Conservation (phyloP, 2,797 vertebrate species). For the Glyptemys insculpta region DNA sequence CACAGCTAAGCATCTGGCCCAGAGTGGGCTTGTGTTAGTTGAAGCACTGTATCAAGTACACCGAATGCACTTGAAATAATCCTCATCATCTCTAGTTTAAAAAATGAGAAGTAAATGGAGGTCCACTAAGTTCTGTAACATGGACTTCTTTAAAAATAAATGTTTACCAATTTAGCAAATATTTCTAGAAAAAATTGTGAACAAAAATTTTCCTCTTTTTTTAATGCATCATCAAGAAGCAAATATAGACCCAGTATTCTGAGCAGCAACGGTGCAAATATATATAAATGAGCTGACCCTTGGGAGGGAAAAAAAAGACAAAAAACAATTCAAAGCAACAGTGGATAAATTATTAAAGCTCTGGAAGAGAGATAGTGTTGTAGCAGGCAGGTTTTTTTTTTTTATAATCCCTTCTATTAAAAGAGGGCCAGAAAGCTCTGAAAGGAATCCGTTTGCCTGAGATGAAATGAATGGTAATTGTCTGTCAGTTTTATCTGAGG, state of each 20-base stretch:
- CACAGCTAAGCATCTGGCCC: background rate
- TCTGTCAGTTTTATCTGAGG: slow-evolving; percentile 58
- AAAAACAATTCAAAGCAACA: background rate
- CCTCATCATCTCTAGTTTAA: background rate
- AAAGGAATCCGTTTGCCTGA: background rate
- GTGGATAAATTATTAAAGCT: slow-evolving; percentile 37
- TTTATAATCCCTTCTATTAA: background rate
- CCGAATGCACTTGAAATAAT: background rate
- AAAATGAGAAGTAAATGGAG: background rate
- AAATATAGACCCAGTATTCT: background rate
- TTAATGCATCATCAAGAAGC: background rate
- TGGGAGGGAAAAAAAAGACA: background rate
- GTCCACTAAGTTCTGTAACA: background rate
- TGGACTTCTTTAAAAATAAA: background rate
- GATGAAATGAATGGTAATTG: slow-evolving; percentile 41
- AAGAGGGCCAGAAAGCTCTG: background rate
- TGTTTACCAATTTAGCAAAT: accelerated
- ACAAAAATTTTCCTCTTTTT: background rate
- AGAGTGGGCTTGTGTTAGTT: background rate
- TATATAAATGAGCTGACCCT: slow-evolving; percentile 3
- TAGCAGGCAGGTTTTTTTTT: background rate
- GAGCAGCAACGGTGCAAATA: background rate
- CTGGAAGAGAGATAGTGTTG: background rate
- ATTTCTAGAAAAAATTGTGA: background rate
- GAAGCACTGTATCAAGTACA: background rate